phyloP scores from a whole-genome alignment of 92 coral and sea anemone species.

The Zoanthus solanderi region DNA sequence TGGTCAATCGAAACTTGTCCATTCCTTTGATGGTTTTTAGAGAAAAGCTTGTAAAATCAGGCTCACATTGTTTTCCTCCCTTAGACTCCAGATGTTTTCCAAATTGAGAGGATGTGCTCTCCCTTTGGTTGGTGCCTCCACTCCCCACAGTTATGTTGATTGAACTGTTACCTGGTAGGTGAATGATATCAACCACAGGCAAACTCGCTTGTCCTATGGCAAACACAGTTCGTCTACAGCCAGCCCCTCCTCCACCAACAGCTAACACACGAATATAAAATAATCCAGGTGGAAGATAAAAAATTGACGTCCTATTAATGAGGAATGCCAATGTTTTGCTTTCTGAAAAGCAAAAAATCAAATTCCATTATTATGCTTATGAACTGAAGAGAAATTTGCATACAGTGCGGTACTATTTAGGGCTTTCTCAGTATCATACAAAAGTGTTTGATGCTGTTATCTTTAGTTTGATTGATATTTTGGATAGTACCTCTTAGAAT shows the following conservation, averaged over 20 bases:
- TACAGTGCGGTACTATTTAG: too few relatives aligned
- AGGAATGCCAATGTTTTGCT: background rate
- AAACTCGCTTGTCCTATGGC: slow-evolving; percentile 4
- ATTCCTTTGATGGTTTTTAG: background rate
- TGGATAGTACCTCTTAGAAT: too few relatives aligned
- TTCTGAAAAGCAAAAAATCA: too few relatives aligned
- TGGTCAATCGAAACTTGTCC: background rate
- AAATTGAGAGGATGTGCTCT: slow-evolving; percentile 2
- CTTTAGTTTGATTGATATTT: too few relatives aligned
- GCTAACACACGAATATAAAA: slow-evolving; percentile 17
- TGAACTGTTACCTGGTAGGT: background rate
- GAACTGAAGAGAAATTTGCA: too few relatives aligned
- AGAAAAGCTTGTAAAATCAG: background rate
- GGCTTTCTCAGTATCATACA: too few relatives aligned
- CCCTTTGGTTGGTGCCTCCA: background rate
- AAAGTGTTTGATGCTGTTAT: too few relatives aligned
- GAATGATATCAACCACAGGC: background rate
- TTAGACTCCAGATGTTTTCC: background rate
- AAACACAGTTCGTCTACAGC: background rate
- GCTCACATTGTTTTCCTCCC: background rate
- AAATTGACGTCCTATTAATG: background rate
- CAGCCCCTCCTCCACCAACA: slow-evolving; percentile 44
- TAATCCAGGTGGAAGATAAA: background rate
- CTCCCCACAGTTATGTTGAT: slow-evolving; percentile 25
- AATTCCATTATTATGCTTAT: background rate